Evolutionary conservation across 2,113 vertebrate species (phyloP).

Genomic region (Lanius collurio): DNA sequence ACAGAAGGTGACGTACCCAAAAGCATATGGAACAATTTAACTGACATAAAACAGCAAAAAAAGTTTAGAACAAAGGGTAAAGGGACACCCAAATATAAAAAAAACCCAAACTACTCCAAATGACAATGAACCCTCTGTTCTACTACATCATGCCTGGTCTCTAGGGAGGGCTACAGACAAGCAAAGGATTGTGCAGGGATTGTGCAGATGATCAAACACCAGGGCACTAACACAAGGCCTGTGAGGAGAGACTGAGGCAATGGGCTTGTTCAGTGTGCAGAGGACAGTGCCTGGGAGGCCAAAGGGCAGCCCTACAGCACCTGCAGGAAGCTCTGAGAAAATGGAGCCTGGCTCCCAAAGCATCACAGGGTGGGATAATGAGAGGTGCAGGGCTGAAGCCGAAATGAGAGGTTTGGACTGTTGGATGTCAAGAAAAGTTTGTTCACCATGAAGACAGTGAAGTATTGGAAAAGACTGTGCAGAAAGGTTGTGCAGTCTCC

Average conservation of each 20-base stretch:
- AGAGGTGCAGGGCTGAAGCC: background rate
- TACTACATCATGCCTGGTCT: background rate
- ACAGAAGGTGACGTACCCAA: background rate
- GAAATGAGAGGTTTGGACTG: background rate
- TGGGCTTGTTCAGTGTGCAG: background rate
- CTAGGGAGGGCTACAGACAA: background rate
- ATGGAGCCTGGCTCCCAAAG: background rate
- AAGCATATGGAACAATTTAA: background rate
- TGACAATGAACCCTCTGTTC: background rate
- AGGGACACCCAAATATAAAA: background rate
- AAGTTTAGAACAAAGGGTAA: background rate
- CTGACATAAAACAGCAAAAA: background rate
- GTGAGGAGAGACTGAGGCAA: background rate
- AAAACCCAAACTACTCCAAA: background rate
- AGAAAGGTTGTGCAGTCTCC: background rate
- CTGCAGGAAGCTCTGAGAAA: background rate
- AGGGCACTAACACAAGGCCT: background rate
- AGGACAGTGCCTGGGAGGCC: background rate
- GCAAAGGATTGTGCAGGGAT: background rate
- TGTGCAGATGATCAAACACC: background rate
- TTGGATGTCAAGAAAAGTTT: background rate
- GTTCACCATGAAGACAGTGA: background rate
- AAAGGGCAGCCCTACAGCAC: background rate
- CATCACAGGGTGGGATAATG: accelerated
- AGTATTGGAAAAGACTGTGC: background rate